Percentiles rank a stretch among this genome's conserved stretches.
phyloP scores from a whole-genome alignment of 2,113 vertebrate genomes.

The Dromaius novaehollandiae region DNA sequence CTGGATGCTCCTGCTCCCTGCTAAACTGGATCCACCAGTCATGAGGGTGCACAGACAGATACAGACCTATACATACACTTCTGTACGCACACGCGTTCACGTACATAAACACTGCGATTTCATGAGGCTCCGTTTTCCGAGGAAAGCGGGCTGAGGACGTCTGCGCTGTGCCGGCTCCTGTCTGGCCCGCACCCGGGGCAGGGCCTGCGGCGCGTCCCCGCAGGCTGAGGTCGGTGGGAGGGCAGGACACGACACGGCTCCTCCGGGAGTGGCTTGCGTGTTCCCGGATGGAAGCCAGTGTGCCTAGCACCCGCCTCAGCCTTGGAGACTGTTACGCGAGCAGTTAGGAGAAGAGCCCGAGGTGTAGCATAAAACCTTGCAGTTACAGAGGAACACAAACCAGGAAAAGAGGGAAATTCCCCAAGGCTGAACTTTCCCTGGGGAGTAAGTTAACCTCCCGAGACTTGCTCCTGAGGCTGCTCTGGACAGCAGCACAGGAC shows the following conservation, averaged over 20 bases:
- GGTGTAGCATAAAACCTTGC: not conserved
- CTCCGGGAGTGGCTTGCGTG: not conserved
- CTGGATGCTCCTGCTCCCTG: rapidly evolving
- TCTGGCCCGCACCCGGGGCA: not conserved
- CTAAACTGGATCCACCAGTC: not conserved
- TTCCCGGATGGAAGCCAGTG: not conserved
- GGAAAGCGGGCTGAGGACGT: not conserved
- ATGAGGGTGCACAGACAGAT: rapidly evolving
- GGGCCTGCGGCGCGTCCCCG: not conserved
- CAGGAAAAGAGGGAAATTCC: conserved; percentile 26
- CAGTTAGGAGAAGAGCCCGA: not conserved
- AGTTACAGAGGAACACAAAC: conserved; percentile 1
- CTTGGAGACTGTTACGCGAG: not conserved
- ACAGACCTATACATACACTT: not conserved
- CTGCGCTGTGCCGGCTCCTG: not conserved
- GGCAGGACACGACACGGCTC: not conserved
- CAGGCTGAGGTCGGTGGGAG: not conserved
- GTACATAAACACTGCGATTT: rapidly evolving
- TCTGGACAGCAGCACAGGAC: not conserved
- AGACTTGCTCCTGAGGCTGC: rapidly evolving
- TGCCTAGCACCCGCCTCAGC: not conserved
- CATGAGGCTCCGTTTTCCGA: too few species aligned
- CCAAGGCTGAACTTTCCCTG: not conserved
- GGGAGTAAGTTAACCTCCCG: rapidly evolving
- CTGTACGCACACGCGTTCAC: rapidly evolving